Evolutionary conservation across 2,113 vertebrate species (phyloP), one percentile per base, ranked within the genome.

Genomic region (Suncus etruscus): DNA sequence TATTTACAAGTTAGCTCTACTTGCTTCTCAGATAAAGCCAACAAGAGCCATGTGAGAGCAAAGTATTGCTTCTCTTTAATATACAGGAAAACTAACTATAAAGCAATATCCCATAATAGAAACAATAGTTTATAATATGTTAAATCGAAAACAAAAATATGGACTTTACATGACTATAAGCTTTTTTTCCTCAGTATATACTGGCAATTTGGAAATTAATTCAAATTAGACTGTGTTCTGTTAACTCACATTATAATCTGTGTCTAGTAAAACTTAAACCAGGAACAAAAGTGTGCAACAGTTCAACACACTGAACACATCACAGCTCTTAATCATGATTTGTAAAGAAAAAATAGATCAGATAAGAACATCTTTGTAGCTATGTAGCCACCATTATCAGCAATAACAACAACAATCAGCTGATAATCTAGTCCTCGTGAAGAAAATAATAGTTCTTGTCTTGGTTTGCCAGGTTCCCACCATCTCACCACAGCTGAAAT

Each of bases 11-110:
- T 14, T 11, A 50, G 32, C 0, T 51, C 14, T 1, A 78, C 48
- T 25, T 95, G 6, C 11, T 90, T 87, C 90, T 66, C 47, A 66
- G 29, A 78, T 84, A 29, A 90, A 80, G 29, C 16, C 10, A 86
- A 4, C 61, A 45, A 32, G 65, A 73, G 7, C 3, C 50, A 47
- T 4, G 10, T 45, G 14, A 29, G 32, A 48, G 10, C 24, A 68
- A 88, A 72, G 78, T 47, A 24, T 20, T 68, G 32, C 15, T 69
- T 18, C 31, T 29, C 3, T 31, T 70, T 16, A 18, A 15, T 15
- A 12, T 20, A 8, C 16, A 72, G 14, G 58, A 61, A 61, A 3
- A 16, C 16, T 61, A 20, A 61, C 58, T 61, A 22, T 20, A 4
- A 22, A 61, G 3, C 58, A 22, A 61, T 61, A 20, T 16, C 58